Base-by-base conservation (phyloP, 2,797 vertebrate genomes). In the Chanos chanos region DNA sequence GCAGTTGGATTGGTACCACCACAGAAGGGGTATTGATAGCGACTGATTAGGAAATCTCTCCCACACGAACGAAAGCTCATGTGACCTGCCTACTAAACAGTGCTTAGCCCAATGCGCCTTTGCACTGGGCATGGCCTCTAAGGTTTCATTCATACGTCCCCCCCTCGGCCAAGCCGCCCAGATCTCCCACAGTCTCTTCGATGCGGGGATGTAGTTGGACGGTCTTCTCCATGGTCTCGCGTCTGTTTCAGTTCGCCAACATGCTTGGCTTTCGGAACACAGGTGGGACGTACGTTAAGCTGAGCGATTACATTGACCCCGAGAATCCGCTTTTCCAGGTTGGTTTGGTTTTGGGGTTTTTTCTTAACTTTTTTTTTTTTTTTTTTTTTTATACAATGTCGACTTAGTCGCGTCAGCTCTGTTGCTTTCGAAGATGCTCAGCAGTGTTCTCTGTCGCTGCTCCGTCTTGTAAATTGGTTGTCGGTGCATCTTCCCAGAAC, bases 191-290 rank as follows among this genome's bases (percentile, higher is more conserved):
- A 18, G 8, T 8, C 39, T 40, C 6, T 15, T 13, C 13, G 16
- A 41, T 56, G 54, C 52, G n/a, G 74, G 81, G 83, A 83, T 85
- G 86, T 82, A 74, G 73, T 75, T 80, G 80, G 78, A 76, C 82
- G 75, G 81, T 75, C 36, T 31, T 74, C 83, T 89, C 81, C 73
- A 89, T 86, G 87, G 82, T 83, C 77, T 73, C 79, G 68, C 76
- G 75, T 68, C 79, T 87, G 80, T 81, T 81, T 77, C 85, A 86
- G 82, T 76, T 83, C 51, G 85, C 87, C 87, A 88, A 81, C 80
- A 91, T 91, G 89, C 87, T 90, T 86, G 87, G 88, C 86, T 81
- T 86, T 73, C 85, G 81, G 80, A 85, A 81, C 77, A 88, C 86
- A 69, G 83, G 81, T 68, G 86, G 87, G 74, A 88, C 80, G 71